Conservation (phyloP, 2,888 invertebrate species). For the Rugalucina vietnamica region DNA sequence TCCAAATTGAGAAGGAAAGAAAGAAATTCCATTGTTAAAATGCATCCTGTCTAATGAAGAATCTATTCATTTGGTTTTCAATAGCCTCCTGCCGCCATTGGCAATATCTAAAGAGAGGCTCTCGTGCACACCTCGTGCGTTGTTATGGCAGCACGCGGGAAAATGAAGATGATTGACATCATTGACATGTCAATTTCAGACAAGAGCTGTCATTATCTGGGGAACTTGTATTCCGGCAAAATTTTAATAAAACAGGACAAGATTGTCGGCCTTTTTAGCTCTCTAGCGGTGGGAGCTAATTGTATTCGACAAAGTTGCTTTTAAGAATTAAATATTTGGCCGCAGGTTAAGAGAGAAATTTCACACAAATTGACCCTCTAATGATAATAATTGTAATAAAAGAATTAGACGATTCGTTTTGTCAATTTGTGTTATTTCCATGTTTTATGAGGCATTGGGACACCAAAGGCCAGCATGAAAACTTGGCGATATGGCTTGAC, state of each 20-base stretch:
- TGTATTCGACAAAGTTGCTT: slow-evolving; percentile 32
- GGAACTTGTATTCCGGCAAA: background rate
- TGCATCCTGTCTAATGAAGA: slow-evolving; percentile 52
- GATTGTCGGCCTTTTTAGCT: slow-evolving; percentile 60
- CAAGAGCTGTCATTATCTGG: slow-evolving; percentile 40
- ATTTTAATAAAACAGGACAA: slow-evolving; percentile 44
- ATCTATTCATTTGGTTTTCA: slow-evolving; percentile 45
- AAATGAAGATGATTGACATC: slow-evolving; percentile 54
- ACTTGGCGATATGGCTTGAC: too few species aligned
- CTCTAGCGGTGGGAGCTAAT: background rate
- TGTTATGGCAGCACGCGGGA: slow-evolving; percentile 32
- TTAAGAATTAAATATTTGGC: slow-evolving; percentile 41
- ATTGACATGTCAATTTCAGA: slow-evolving; percentile 54
- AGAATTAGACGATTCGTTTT: slow-evolving; percentile 23
- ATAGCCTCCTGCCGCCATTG: slow-evolving; percentile 26
- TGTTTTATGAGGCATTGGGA: background rate
- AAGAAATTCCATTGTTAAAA: slow-evolving; percentile 60
- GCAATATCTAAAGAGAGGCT: slow-evolving; percentile 47
- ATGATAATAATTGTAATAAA: slow-evolving; percentile 61
- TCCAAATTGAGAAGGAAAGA: slow-evolving; percentile 61
- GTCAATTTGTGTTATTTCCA: background rate
- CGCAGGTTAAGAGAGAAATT: slow-evolving; percentile 46
- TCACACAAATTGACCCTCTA: slow-evolving; percentile 63
- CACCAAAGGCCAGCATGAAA: too few species aligned
- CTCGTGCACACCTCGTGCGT: slow-evolving; percentile 30